These are phyloP conservation scores for Acleris sparsana DNA, from an alignment of 2,888 invertebrate species.

Conservation along the genomic window DNA sequence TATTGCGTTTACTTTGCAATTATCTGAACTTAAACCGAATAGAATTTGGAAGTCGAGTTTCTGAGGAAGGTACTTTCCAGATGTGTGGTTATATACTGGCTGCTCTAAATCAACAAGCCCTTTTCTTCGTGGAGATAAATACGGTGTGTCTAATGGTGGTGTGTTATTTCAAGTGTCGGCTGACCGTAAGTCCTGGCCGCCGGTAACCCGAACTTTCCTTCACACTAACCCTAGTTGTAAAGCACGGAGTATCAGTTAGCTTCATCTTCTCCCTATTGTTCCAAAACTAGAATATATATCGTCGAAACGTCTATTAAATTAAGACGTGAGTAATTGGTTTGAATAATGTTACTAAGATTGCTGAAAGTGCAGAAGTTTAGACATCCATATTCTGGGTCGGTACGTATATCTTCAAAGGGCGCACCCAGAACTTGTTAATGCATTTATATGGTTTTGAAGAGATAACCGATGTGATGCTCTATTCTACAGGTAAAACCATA, in stretches of 20 bases:
- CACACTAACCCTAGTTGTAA: conserved; percentile 22
- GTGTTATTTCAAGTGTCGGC: conserved; percentile 64
- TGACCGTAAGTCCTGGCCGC: conserved; percentile 35
- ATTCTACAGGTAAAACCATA: too few relatives aligned
- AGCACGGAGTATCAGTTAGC: conserved; percentile 30
- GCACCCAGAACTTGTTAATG: background rate
- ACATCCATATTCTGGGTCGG: background rate
- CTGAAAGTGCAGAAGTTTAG: conserved; percentile 5
- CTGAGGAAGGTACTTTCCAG: background rate
- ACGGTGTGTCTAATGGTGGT: conserved; percentile 63
- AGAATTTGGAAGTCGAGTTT: background rate
- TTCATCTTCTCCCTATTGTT: conserved; percentile 34
- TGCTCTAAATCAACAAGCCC: conserved; percentile 64
- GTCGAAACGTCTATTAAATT: conserved; percentile 33
- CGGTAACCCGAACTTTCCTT: conserved; percentile 23
- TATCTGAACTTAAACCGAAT: background rate
- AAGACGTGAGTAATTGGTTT: conserved; percentile 38
- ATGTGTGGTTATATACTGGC: conserved; percentile 41
- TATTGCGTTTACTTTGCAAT: background rate
- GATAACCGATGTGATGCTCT: background rate
- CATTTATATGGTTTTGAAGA: background rate
- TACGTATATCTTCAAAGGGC: background rate
- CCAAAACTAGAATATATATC: conserved; percentile 27
- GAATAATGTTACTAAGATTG: conserved; percentile 11
- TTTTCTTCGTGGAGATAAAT: conserved; percentile 59